Conservation (phyloP, 53 echinoderm and acorn worm species). For the Zoroaster sp. region DNA sequence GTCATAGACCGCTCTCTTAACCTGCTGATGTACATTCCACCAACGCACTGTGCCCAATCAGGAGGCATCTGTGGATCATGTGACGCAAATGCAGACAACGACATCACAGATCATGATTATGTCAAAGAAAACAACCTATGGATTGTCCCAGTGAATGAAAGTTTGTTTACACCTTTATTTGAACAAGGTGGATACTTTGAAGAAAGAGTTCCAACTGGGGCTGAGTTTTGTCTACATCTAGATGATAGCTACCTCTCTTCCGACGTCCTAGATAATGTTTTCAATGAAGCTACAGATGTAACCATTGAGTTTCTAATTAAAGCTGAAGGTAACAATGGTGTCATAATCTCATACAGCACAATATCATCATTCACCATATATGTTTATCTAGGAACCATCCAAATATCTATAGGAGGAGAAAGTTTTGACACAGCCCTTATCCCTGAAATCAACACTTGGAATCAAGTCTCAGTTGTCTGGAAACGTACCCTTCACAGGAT, state of each 20-base stretch:
- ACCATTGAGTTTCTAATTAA: slow-evolving; percentile 75
- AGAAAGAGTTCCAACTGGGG: slow-evolving; percentile 60
- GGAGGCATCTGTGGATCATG: slow-evolving; percentile 86
- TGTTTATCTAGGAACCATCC: slow-evolving; percentile 57
- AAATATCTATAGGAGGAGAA: slow-evolving; percentile 48
- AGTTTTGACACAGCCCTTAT: slow-evolving; percentile 67
- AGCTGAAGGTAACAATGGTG: slow-evolving; percentile 51
- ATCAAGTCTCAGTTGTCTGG: slow-evolving; percentile 69
- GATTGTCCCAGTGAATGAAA: slow-evolving; percentile 39
- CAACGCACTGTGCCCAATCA: slow-evolving; percentile 46
- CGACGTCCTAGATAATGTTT: slow-evolving; percentile 54
- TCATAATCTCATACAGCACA: slow-evolving; percentile 74
- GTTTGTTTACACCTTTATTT: slow-evolving; percentile 70
- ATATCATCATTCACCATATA: slow-evolving; percentile 63
- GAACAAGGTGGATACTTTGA: slow-evolving; percentile 56
- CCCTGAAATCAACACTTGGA: slow-evolving; percentile 61
- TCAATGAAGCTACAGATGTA: slow-evolving; percentile 57
- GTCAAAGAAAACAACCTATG: slow-evolving; percentile 42
- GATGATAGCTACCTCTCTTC: slow-evolving; percentile 71
- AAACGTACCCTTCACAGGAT: slow-evolving; percentile 49
- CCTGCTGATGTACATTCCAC: slow-evolving; percentile 21
- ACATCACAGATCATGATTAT: slow-evolving; percentile 53
- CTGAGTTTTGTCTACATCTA: slow-evolving; percentile 63
- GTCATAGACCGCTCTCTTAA: slow-evolving; percentile 72
- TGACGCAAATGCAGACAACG: slow-evolving; percentile 71